Base-by-base conservation (phyloP, 1,140 invertebrate species). In the Sesamia nonagrioides region DNA sequence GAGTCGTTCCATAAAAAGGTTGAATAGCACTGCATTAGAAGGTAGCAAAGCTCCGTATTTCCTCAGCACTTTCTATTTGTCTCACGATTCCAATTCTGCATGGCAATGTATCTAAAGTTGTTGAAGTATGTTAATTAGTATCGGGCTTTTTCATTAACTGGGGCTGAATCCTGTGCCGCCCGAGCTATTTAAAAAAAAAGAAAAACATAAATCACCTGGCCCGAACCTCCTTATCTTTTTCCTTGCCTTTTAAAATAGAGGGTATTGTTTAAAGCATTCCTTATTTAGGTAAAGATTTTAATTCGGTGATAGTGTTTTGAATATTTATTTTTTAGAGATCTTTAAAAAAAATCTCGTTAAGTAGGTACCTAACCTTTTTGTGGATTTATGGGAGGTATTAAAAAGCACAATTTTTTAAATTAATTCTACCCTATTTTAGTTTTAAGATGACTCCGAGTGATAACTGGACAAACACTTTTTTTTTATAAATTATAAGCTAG, bases 101-200 rank as follows among this genome's bases (percentile, higher is more conserved):
- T 35, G 56, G 56, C 56, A 66, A 18, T 66, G 37, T 66, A 11
- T 66, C 37, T 17, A 9, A 66, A 66, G n/a, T 66, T 66, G 61
- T 42, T 21, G 37, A 42, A 66, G 8, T 66, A 66, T 66, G 61
- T 42, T 66, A 66, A 66, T 66, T 66, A 42, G 61, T 66, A 45
- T 66, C 37, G 37, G 61, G 61, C 37, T 42, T 27, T 58, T 66
- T 42, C 61, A 66, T 66, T 66, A 66, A 66, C 61, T 40, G 9
- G 56, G 37, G n/a, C 61, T 66, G 17, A 42, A 42, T 42, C 61
- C 61, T 1, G 27, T 27, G 27, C 27, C 27, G 27, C 27, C 27
- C 27, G 15, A 5, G 45, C 61, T 21, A 66, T 66, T 66, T 66
- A 42, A 18, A 17, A 66, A n/a, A n/a, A 42, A 66, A 17, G 15